Conservation (phyloP, 1,140 invertebrate species). For the Procambarus clarkii region DNA sequence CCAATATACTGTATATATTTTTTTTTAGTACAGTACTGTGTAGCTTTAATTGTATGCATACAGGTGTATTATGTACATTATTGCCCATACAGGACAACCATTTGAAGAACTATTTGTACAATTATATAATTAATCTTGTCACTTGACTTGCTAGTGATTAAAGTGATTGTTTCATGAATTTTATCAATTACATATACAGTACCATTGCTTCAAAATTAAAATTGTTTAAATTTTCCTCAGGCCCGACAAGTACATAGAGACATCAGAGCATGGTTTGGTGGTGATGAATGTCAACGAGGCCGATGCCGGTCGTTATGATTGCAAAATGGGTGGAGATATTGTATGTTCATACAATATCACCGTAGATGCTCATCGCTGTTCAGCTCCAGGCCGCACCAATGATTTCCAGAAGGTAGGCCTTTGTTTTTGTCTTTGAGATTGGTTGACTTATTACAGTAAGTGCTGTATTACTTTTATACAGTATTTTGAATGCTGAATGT, state of each 20-base stretch:
- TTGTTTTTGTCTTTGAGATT: not conserved
- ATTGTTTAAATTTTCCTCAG: slow-evolving; percentile 75
- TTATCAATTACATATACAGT: too few relatives aligned
- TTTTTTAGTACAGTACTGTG: too few relatives aligned
- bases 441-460: not conserved
- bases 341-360: slow-evolving; percentile 94
- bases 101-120: too few relatives aligned
- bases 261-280: slow-evolving; percentile 91
- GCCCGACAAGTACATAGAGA: slow-evolving; percentile 94
- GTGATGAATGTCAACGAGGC: slow-evolving; percentile 92
- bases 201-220: too few relatives aligned
- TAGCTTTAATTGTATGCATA: too few relatives aligned
- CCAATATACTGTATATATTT: too few relatives aligned
- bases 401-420: slow-evolving; percentile 90
- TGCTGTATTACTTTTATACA: not conserved
- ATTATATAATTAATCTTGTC: too few relatives aligned
- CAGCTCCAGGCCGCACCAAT: slow-evolving; percentile 90
- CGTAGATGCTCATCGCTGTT: slow-evolving; percentile 91
- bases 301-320: slow-evolving; percentile 93
- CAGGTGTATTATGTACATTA: too few relatives aligned
- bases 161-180: too few relatives aligned
- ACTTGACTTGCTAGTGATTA: too few relatives aligned
- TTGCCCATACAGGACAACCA: too few relatives aligned
- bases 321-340: slow-evolving; percentile 87
- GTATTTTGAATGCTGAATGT: not conserved